phyloP scores from a whole-genome alignment of 2,888 invertebrate species.

The Erynnis tages region DNA sequence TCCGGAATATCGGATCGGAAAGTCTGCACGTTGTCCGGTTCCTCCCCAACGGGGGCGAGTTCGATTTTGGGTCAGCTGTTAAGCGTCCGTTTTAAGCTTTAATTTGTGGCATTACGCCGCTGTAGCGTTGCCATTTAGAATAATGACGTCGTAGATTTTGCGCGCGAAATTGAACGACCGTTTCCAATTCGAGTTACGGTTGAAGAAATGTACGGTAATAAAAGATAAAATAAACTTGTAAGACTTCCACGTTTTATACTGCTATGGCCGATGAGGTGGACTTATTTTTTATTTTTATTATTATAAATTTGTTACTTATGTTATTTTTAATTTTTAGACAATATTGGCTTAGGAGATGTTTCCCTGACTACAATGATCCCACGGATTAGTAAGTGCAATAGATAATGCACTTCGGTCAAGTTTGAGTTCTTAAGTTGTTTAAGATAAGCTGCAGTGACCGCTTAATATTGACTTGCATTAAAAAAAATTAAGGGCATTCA shows the following conservation, averaged over 20 bases:
- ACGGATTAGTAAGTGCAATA: no score
- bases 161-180: conserved; percentile 55
- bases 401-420: no score
- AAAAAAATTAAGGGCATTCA: no score
- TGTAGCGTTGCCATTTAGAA: conserved; percentile 70
- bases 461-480: no score
- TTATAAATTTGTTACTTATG: no score
- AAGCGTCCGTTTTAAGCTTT: conserved; percentile 81
- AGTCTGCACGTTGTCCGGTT: background rate
- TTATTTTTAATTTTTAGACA: no score
- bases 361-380: no score
- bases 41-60: conserved; percentile 56
- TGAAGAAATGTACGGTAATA: conserved; percentile 26
- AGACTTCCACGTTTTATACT: conserved; percentile 7
- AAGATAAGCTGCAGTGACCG: no score
- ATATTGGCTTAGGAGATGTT: no score
- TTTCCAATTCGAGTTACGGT: conserved; percentile 50
- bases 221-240: conserved; percentile 21
- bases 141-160: conserved; percentile 69
- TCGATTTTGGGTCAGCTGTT: conserved; percentile 81
- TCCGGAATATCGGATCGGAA: conserved; percentile 7
- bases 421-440: no score
- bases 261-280: conserved; percentile 6
- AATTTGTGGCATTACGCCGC: conserved; percentile 78
- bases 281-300: no score